A percentile compares a stretch with the other conserved stretches of the same genome.
phyloP scores from a whole-genome alignment of 2,797 vertebrate genomes.

The Gobionotothen gibberifrons region DNA sequence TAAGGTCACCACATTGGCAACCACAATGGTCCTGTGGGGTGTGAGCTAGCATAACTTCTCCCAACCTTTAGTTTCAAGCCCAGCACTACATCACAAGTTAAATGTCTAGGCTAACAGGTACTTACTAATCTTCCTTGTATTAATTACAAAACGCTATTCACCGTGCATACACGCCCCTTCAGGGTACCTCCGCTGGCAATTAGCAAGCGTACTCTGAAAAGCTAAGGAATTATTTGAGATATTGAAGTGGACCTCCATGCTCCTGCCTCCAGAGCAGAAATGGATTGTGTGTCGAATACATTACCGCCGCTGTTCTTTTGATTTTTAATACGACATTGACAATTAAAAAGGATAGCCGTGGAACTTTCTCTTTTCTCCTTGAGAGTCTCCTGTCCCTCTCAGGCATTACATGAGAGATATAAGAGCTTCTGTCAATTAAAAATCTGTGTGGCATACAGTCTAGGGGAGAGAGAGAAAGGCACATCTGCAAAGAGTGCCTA shows the following conservation, averaged over 20 bases:
- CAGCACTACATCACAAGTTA: constrained; percentile 27
- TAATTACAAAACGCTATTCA: constrained; percentile 73
- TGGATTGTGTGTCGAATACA: constrained; percentile 39
- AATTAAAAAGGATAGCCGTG: constrained; percentile 55
- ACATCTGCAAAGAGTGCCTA: constrained; percentile 54
- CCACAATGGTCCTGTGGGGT: constrained; percentile 25
- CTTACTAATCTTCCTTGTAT: constrained; percentile 75
- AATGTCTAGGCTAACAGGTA: constrained; percentile 53
- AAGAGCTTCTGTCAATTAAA: constrained; percentile 63
- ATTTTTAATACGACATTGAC: constrained; percentile 57
- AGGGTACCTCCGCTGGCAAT: constrained; percentile 67
- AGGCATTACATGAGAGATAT: constrained; percentile 42
- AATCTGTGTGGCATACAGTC: constrained; percentile 40
- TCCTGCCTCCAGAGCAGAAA: constrained; percentile 42
- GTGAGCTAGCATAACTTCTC: constrained; percentile 47
- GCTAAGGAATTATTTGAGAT: constrained; percentile 40
- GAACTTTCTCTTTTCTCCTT: constrained; percentile 49
- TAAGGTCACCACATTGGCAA: constrained; percentile 40
- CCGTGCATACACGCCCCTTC: constrained; percentile 21
- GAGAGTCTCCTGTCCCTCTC: constrained; percentile 42
- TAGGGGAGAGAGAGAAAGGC: constrained; percentile 19
- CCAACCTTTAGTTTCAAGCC: constrained; percentile 27
- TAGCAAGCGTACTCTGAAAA: constrained; percentile 63
- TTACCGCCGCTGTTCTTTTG: constrained; percentile 52
- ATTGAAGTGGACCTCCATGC: constrained; percentile 48